A percentile compares a stretch with the other conserved stretches of the same genome.
Evolutionary conservation across 2,797 vertebrate genomes (phyloP).

Genomic region (Botia kubotai): DNA sequence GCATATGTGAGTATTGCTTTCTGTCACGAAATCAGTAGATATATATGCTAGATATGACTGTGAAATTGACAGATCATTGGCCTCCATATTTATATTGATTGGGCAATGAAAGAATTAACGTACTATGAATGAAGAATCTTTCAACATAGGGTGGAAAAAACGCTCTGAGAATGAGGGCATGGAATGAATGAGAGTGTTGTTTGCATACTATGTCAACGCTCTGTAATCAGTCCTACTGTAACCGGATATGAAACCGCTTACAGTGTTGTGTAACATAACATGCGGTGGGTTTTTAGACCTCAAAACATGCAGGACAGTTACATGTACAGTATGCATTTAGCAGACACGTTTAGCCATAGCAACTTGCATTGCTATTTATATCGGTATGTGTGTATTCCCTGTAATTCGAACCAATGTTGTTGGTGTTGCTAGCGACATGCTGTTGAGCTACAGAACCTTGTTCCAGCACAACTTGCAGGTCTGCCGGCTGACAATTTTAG

Average conservation of each 20-base stretch:
- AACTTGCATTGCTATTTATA: no score
- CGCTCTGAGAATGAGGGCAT: background rate
- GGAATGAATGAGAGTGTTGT: constrained; percentile 32
- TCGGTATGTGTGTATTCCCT: no score
- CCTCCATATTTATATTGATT: background rate
- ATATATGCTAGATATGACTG: background rate
- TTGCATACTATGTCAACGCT: background rate
- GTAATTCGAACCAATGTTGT: no score
- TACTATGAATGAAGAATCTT: background rate
- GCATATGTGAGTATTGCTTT: constrained; percentile 78
- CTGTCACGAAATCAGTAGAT: background rate
- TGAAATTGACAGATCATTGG: background rate
- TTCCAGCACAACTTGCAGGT: no score
- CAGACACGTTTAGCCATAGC: no score
- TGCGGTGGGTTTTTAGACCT: background rate
- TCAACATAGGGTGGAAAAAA: background rate
- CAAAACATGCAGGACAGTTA: no score
- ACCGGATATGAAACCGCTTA: constrained; percentile 14
- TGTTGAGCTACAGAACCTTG: no score
- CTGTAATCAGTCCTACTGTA: constrained; percentile 17
- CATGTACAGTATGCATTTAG: no score
- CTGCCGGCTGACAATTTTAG: no score
- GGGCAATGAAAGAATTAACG: background rate
- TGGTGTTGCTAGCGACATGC: no score
- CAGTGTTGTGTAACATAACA: background rate